Percentiles rank a stretch among this genome's conserved stretches.
Evolutionary conservation across 1,140 invertebrate species (phyloP).

Genomic region (Nephotettix cincticeps): DNA sequence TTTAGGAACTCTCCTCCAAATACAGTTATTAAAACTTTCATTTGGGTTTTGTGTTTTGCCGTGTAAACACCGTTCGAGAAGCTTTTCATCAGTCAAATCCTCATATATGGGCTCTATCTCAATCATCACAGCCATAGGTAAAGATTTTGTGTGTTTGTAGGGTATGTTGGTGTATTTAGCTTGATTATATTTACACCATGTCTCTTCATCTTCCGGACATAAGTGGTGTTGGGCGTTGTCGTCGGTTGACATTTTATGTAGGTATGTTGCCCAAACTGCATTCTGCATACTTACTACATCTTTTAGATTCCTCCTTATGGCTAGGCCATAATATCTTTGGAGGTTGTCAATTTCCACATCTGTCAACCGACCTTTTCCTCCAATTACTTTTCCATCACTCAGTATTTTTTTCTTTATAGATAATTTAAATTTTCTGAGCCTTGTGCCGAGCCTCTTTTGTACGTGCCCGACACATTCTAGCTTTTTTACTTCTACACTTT

Average conservation of each 20-base stretch:
- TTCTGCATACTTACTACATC: not conserved
- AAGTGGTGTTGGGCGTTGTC: not conserved
- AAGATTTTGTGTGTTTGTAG: not conserved
- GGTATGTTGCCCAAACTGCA: not conserved
- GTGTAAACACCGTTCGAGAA: constrained; percentile 29
- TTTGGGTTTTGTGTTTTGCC: constrained; percentile 37
- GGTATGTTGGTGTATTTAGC: constrained; percentile 27
- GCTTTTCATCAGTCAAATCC: constrained; percentile 25
- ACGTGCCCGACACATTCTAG: constrained; percentile 35
- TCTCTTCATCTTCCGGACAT: not conserved
- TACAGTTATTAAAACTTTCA: constrained; percentile 34
- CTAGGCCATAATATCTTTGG: constrained; percentile 1
- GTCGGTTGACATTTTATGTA: not conserved
- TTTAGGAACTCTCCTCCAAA: constrained; percentile 38
- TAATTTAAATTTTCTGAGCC: constrained; percentile 36
- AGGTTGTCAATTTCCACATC: not conserved
- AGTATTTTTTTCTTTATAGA: too few relatives aligned
- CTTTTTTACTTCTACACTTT: constrained; percentile 28
- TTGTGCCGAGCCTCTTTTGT: constrained; percentile 27
- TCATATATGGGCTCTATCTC: constrained; percentile 31
- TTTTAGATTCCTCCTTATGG: not conserved
- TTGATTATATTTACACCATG: constrained; percentile 37
- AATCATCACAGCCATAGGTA: constrained; percentile 20
- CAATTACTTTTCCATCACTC: constrained; percentile 15
- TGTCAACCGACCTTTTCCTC: constrained; percentile 6